Conservation (phyloP, 2,113 vertebrate genomes). For the Passerina amoena region DNA sequence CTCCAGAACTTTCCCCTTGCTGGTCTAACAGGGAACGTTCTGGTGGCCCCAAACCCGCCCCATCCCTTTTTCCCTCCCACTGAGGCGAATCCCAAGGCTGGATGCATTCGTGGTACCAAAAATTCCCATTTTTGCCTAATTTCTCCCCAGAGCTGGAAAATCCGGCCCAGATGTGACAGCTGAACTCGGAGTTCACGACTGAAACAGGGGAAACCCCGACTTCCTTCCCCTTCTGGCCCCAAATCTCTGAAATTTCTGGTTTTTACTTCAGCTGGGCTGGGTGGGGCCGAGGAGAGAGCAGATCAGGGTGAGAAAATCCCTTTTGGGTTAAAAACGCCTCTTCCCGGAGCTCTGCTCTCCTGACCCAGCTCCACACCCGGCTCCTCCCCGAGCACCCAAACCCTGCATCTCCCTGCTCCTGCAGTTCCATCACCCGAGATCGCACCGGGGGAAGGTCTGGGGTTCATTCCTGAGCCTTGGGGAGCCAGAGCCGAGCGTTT, state of each 20-base stretch:
- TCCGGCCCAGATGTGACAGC: accelerated
- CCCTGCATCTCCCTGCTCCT: neutral
- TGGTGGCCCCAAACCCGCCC: accelerated
- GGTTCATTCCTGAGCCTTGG: neutral
- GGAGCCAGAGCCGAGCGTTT: accelerated
- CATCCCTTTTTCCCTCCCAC: neutral
- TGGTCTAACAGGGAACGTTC: neutral
- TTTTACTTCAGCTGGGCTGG: neutral
- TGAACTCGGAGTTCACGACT: neutral
- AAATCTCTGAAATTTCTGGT: neutral
- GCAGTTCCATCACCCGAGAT: neutral
- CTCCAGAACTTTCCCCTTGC: accelerated
- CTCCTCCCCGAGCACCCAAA: accelerated
- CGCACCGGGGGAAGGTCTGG: neutral
- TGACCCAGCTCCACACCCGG: accelerated
- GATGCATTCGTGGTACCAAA: accelerated
- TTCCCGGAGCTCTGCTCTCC: accelerated
- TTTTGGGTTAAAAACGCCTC: neutral
- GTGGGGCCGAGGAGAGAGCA: neutral
- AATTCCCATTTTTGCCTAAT: neutral
- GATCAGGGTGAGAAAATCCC: neutral
- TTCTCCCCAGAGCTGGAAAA: neutral
- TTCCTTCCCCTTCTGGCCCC: neutral
- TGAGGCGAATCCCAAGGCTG: neutral
- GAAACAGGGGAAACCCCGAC: neutral